Evolutionary conservation across 2,113 vertebrate species (phyloP).

Genomic region (Chloebia gouldiae): DNA sequence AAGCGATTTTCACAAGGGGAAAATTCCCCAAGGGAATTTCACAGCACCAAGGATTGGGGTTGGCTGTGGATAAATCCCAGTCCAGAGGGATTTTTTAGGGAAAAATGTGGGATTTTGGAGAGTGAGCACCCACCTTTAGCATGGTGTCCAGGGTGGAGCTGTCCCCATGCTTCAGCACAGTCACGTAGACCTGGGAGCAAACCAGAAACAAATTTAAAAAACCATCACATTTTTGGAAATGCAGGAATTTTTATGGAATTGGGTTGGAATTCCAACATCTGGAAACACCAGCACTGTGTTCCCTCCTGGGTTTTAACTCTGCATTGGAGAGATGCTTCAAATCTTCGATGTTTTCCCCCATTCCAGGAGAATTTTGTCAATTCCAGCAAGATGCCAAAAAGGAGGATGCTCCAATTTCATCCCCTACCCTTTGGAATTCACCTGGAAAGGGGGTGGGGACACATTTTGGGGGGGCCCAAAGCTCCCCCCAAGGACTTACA

Average conservation of each 20-base stretch:
- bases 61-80: background rate
- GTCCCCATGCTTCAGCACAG: constrained; percentile 95
- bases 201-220: background rate
- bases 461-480: background rate
- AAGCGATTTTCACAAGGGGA: background rate
- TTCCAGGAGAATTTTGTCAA: background rate
- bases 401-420: too few species aligned
- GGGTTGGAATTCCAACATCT: background rate
- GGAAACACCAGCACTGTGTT: background rate
- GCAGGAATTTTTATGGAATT: accelerated
- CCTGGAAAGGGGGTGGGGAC: background rate
- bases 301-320: background rate
- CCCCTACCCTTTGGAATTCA: background rate
- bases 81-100: background rate
- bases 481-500: constrained; percentile 65
- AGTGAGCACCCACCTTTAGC: constrained; percentile 84
- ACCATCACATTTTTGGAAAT: accelerated
- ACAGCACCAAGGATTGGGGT: background rate
- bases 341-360: background rate
- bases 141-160: constrained; percentile 89
- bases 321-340: too few species aligned
- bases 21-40: background rate
- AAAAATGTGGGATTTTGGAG: background rate
- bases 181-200: constrained; percentile 88
- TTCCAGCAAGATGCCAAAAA: background rate